phyloP scores from a whole-genome alignment of 2,113 vertebrate genomes.

The Myotis lucifugus region DNA sequence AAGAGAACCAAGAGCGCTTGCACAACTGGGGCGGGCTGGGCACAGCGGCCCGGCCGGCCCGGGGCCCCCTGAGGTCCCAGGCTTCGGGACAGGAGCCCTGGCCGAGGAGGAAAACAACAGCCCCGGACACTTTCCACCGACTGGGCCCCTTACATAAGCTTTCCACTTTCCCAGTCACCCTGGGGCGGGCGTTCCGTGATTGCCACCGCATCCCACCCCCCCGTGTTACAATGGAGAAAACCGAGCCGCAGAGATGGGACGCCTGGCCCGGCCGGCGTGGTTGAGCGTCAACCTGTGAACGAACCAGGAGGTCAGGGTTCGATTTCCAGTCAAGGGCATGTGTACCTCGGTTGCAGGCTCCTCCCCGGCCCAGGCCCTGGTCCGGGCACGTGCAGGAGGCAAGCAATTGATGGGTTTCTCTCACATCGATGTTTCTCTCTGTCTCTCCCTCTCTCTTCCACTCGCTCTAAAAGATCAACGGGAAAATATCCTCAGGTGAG shows the following conservation, averaged over 20 bases:
- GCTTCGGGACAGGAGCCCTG: not conserved
- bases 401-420: not conserved
- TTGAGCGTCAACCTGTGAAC: no score
- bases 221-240: not conserved
- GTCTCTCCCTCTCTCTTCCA: not conserved
- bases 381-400: no score
- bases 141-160: not conserved
- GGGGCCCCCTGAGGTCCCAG: slow-evolving; percentile 66
- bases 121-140: not conserved
- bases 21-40: slow-evolving; percentile 64
- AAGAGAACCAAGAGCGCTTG: slow-evolving; percentile 75
- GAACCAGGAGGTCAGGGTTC: not conserved
- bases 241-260: rapidly evolving
- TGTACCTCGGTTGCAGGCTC: not conserved
- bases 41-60: slow-evolving; percentile 12
- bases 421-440: not conserved
- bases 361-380: no score
- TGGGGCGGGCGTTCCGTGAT: rapidly evolving
- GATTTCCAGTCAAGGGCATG: not conserved
- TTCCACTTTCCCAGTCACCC: not conserved
- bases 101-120: not conserved
- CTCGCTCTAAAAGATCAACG: not conserved
- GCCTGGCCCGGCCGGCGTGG: no score
- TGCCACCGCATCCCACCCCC: rapidly evolving
- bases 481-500: not conserved